Percentiles rank a stretch among this genome's conserved stretches.
Conservation (phyloP, 30 jellyfish, hydroid and myxozoan genomes). For the Catostylus mosaicus region DNA sequence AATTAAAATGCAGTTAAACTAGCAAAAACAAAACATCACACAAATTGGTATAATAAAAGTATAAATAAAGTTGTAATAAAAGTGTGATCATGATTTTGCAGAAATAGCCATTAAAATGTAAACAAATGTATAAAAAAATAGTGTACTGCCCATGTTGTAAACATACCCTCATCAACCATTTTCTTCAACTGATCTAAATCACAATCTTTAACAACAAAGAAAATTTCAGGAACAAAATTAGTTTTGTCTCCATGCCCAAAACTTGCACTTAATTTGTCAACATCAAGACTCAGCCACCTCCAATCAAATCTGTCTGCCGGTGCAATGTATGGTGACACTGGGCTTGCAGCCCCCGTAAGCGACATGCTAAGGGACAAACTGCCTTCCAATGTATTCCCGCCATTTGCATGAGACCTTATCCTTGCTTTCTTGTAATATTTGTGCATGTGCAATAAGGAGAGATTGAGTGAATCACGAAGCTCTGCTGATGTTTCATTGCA, state of each 20-base stretch:
- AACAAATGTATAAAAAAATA: too few relatives aligned
- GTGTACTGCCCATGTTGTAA: not conserved
- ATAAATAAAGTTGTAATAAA: too few relatives aligned
- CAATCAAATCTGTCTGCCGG: slow-evolving; percentile 89
- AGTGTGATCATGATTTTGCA: too few relatives aligned
- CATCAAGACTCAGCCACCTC: slow-evolving; percentile 95
- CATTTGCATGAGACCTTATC: slow-evolving; percentile 37
- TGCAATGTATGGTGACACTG: slow-evolving; percentile 76
- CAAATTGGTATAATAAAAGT: too few relatives aligned
- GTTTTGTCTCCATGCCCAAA: slow-evolving; percentile 91
- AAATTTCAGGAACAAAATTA: slow-evolving; percentile 86
- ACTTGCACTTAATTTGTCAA: slow-evolving; percentile 79
- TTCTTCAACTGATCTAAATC: slow-evolving; percentile 71
- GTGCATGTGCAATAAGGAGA: slow-evolving; percentile 81
- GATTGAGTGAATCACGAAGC: slow-evolving; percentile 85
- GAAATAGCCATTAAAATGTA: not conserved
- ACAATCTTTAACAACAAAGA: slow-evolving; percentile 74
- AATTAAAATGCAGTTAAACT: too few relatives aligned
- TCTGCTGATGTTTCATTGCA: slow-evolving; percentile 83
- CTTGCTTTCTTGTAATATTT: slow-evolving; percentile 72
- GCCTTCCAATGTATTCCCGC: slow-evolving; percentile 52
- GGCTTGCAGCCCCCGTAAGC: slow-evolving; percentile 81
- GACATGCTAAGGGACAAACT: slow-evolving; percentile 73
- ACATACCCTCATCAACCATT: slow-evolving; percentile 59
- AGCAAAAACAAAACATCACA: too few relatives aligned